Conservation (phyloP, 2,113 vertebrate genomes). For the Pseudonaja textilis region DNA sequence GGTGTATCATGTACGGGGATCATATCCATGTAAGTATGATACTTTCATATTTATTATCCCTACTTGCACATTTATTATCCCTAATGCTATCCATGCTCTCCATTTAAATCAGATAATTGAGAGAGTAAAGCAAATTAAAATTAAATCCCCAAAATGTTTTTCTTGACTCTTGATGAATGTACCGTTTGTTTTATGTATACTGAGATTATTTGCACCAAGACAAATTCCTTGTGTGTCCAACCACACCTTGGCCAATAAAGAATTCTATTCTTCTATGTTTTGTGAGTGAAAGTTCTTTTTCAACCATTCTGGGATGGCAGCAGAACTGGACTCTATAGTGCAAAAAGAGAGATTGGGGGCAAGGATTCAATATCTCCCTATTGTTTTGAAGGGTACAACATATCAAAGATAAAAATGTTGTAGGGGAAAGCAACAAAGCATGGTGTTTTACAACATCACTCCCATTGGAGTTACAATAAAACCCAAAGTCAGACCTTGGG, state of each 20-base stretch:
- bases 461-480: constrained; percentile 47
- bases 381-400: constrained; percentile 17
- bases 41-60: background rate
- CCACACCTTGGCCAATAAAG: too few species aligned
- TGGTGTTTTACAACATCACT: background rate
- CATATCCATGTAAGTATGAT: background rate
- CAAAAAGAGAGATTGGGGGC: background rate
- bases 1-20: background rate
- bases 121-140: constrained; percentile 13
- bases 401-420: background rate
- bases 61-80: background rate
- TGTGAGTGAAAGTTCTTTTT: background rate
- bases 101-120: background rate
- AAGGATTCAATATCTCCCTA: background rate
- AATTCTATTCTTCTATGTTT: background rate
- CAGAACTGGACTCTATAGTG: background rate
- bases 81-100: background rate
- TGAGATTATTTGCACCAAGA: too few species aligned
- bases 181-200: too few species aligned
- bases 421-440: constrained; percentile 3
- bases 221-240: too few species aligned
- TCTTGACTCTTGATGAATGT: too few species aligned
- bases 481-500: constrained; percentile 47
- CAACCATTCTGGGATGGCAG: background rate
- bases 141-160: background rate